Evolutionary conservation across 92 coral and sea anemone species (phyloP), one percentile per base, ranked within the genome.

Genomic region (Porites lobata): DNA sequence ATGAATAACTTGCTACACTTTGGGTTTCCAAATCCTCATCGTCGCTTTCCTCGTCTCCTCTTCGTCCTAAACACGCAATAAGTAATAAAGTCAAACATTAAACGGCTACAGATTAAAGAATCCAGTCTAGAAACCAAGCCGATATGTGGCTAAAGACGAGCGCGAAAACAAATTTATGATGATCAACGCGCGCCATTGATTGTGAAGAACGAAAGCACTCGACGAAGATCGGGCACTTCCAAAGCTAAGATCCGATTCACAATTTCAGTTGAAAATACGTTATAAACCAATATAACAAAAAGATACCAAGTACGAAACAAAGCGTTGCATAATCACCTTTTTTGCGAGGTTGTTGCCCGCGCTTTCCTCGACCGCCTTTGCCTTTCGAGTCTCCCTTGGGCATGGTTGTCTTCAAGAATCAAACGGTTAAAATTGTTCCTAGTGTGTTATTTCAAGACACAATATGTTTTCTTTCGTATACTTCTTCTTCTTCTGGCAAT

Each of bases 381-480:
- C 93, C 95, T 65, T 90, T 86, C 75, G 75, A 73, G 77, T 81
- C 87, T 63, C 89, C 91, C 83, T 86, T 90, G 69, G 96, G 98
- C 96, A 93, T 95, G 81, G 93, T 89, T 83, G 76, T 85, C 21
- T 47, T 77, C 81, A 51, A 78, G 78, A 68, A 78, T 80, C 69
- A 50, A 75, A 52, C 81, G 74, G 29, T 87, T 64, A 71, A 74
- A 68, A 65, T 82, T 69, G 43, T 65, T 68, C 63, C 84, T 47
- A 77, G 68, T 77, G 54, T 88, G 87, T 85, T 92, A 89, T 95
- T 93, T 93, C 76, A 91, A 84, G 82, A 94, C 80, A 73, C 85
- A 92, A 93, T 73, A 91, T 74, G 90, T 95, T 95, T 91, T 95
- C 95, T 94, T 91, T 95, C 98, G 96, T 95, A 95, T 95, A 91